phyloP scores from a whole-genome alignment of 2,888 invertebrate genomes.

The Augochlorella aurata region DNA sequence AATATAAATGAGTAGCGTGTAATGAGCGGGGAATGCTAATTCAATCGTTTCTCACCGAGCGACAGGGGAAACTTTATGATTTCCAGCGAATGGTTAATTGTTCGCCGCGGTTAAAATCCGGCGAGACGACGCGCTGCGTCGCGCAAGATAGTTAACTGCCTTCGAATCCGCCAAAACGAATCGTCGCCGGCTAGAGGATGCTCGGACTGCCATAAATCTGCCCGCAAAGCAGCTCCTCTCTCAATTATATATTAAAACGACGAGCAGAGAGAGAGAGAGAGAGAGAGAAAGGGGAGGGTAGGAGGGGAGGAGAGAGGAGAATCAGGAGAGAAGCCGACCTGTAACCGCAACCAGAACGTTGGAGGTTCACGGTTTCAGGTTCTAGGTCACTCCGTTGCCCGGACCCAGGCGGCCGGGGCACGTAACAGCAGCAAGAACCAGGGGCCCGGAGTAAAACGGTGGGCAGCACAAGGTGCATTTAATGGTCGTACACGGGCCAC shows the following conservation, averaged over 20 bases:
- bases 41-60: slow-evolving; percentile 9
- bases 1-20: slow-evolving; percentile 41
- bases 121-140: not conserved
- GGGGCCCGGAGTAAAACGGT: slow-evolving; percentile 54
- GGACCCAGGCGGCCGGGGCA: slow-evolving; percentile 33
- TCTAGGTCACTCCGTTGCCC: slow-evolving; percentile 62
- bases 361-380: slow-evolving; percentile 67
- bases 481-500: slow-evolving; percentile 51
- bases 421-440: slow-evolving; percentile 59
- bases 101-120: not conserved
- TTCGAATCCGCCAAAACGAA: not conserved
- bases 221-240: slow-evolving; percentile 23
- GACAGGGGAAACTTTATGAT: slow-evolving; percentile 10
- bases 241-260: slow-evolving; percentile 45
- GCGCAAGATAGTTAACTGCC: not conserved
- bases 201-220: slow-evolving; percentile 23
- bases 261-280: not conserved
- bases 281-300: not conserved
- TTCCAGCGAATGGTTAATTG: slow-evolving; percentile 27
- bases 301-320: not conserved
- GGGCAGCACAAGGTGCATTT: slow-evolving; percentile 49
- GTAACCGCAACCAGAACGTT: slow-evolving; percentile 56
- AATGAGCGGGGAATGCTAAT: slow-evolving; percentile 37
- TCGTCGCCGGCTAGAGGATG: slow-evolving; percentile 2
- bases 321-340: slow-evolving; percentile 22